These are phyloP conservation scores for Trichogramma pretiosum DNA, from an alignment of 1,140 invertebrate species.

Conservation along the genomic window DNA sequence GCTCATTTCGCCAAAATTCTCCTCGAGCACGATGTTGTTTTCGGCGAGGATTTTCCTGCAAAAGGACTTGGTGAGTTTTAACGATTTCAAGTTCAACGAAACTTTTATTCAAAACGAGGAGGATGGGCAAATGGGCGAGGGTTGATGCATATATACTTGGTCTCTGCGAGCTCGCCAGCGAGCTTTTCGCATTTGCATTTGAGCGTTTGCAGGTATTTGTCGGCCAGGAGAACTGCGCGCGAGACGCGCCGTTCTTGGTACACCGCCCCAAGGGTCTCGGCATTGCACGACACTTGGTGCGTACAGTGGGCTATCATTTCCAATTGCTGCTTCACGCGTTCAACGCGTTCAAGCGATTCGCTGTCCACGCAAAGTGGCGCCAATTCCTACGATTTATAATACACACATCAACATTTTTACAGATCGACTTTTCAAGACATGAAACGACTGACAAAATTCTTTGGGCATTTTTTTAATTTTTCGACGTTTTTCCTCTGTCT, in stretches of 20 bases:
- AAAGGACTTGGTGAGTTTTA: too few relatives aligned
- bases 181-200: slow-evolving; percentile 36
- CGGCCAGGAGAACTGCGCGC: slow-evolving; percentile 31
- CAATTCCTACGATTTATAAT: slow-evolving; percentile 34
- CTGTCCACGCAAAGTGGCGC: slow-evolving; percentile 37
- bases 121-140: too few relatives aligned
- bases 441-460: too few relatives aligned
- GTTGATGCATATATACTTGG: slow-evolving; percentile 33
- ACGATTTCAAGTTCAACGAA: too few relatives aligned
- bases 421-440: too few relatives aligned
- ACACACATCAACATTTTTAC: too few relatives aligned
- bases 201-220: slow-evolving; percentile 35
- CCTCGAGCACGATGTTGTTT: slow-evolving; percentile 39
- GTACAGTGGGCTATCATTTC: slow-evolving; percentile 37
- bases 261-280: slow-evolving; percentile 39
- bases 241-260: slow-evolving; percentile 38
- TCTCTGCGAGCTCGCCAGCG: slow-evolving; percentile 33
- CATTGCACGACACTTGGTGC: slow-evolving; percentile 34
- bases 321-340: slow-evolving; percentile 34
- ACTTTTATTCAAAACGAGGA: too few relatives aligned
- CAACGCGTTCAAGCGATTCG: slow-evolving; percentile 39
- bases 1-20: slow-evolving; percentile 31
- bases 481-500: too few relatives aligned
- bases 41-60: slow-evolving; percentile 38
- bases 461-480: too few relatives aligned